Percentiles rank a stretch among this genome's conserved stretches.
phyloP scores from a whole-genome alignment of 2,113 vertebrate species.

The Corydoras maculifer region DNA sequence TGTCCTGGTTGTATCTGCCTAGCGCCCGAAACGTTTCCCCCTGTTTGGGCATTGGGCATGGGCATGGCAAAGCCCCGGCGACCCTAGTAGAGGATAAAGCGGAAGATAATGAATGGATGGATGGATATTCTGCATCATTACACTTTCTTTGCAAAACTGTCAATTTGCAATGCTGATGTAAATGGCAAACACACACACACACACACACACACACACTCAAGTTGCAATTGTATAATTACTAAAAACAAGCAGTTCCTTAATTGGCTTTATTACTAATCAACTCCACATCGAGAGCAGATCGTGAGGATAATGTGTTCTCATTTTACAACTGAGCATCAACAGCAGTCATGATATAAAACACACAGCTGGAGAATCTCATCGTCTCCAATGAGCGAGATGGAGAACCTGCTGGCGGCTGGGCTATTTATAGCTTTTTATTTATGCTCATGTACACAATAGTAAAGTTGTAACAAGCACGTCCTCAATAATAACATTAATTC shows the following conservation, averaged over 20 bases:
- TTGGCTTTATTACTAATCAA: neutral
- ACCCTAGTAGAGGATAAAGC: too few species aligned
- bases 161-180: too few species aligned
- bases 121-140: too few species aligned
- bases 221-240: neutral
- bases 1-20: too few species aligned
- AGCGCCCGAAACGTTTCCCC: too few species aligned
- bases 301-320: neutral
- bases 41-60: too few species aligned
- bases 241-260: neutral
- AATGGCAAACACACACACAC: too few species aligned
- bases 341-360: conserved; percentile 6
- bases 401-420: neutral
- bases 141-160: too few species aligned
- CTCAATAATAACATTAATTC: neutral
- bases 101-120: too few species aligned
- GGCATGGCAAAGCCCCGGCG: too few species aligned
- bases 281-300: neutral
- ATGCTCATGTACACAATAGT: neutral
- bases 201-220: too few species aligned
- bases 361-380: conserved; percentile 2
- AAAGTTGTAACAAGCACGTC: neutral
- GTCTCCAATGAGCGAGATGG: conserved; percentile 5
- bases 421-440: neutral
- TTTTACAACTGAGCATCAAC: neutral